Evolutionary conservation across 2,113 vertebrate genomes (phyloP).

Genomic region (Hassar affinis): DNA sequence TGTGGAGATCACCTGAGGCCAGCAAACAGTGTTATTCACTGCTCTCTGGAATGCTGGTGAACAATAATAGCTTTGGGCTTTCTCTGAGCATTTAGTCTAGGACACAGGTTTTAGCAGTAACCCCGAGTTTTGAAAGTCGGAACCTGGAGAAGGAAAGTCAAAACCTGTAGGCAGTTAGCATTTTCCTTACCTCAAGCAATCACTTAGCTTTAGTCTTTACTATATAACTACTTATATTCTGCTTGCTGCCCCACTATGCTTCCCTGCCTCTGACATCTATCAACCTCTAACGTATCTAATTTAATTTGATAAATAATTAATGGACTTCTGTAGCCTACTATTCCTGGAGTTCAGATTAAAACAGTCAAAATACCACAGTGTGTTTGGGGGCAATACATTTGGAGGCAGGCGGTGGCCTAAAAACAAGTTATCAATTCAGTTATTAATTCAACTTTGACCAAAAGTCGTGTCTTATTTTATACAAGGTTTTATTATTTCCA

Average conservation of each 20-base stretch:
- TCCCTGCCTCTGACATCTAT: not conserved
- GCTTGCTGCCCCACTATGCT: not conserved
- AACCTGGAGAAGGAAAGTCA: not conserved
- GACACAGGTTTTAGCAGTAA: not conserved
- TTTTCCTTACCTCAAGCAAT: not conserved
- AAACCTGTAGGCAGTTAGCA: not conserved
- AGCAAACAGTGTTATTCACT: slow-evolving; percentile 1
- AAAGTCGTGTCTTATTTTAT: not conserved
- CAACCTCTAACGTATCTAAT: not conserved
- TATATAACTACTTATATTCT: not conserved
- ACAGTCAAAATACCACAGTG: not conserved
- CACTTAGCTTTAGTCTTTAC: not conserved
- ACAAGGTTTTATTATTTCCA: too few relatives aligned
- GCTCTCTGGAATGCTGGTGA: slow-evolving; percentile 12
- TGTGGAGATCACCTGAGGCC: slow-evolving; percentile 21
- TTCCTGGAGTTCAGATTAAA: not conserved
- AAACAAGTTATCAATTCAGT: too few relatives aligned
- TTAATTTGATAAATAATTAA: not conserved
- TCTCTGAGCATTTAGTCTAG: slow-evolving; percentile 5
- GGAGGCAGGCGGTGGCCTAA: not conserved
- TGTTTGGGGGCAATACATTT: not conserved
- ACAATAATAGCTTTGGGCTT: slow-evolving; percentile 18
- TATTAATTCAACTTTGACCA: not conserved
- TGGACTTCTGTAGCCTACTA: not conserved
- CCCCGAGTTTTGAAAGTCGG: not conserved